Evolutionary conservation across 2,797 vertebrate genomes (phyloP), one percentile per base, ranked within the genome.

Genomic region (Phataginus tetradactyla): DNA sequence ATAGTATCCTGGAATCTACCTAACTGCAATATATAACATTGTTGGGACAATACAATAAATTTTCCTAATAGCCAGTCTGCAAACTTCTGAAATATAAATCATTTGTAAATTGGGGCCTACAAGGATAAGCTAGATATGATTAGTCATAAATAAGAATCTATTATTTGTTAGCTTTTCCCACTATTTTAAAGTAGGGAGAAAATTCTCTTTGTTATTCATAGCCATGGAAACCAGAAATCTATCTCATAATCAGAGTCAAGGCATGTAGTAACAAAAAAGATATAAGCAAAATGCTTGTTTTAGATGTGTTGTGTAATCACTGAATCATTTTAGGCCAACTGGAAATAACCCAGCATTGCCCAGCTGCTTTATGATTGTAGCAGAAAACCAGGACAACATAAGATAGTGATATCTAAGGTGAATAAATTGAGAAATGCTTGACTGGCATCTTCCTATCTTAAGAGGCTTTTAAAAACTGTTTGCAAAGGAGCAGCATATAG

Each of bases 211-310:
- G 74, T 94, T 74, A 97, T 95, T 98, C 96, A 96, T 77, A 97
- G 77, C 64, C 72, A 95, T 91, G 15, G 29, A 97, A 97, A 97
- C 95, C 15, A 84, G 78, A 93, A 96, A 51, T 97, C 97, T 97
- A 97, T 96, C 94, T 93, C 17, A 20, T 97, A 97, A 92, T 84
- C 92, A 97, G 81, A 98, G 74, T 94, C 55, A 93, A 90, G 95
- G 12, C 68, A 69, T 94, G 85, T 96, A 97, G 79, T 34, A 88
- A 96, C 78, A 95, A 53, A 94, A 97, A n/a, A 87, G 95, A 97
- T 94, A 83, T 51, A 80, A 96, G 92, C 75, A 96, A 96, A 92
- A 86, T 96, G 74, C 92, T 85, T 66, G 37, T 63, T 91, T 97
- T 95, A 91, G 29, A 83, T 86, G 75, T 91, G 79, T 63, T 95